Percentiles rank a stretch among this genome's conserved stretches.
Conservation (phyloP, 2,888 invertebrate species). For the Athalia rosae region DNA sequence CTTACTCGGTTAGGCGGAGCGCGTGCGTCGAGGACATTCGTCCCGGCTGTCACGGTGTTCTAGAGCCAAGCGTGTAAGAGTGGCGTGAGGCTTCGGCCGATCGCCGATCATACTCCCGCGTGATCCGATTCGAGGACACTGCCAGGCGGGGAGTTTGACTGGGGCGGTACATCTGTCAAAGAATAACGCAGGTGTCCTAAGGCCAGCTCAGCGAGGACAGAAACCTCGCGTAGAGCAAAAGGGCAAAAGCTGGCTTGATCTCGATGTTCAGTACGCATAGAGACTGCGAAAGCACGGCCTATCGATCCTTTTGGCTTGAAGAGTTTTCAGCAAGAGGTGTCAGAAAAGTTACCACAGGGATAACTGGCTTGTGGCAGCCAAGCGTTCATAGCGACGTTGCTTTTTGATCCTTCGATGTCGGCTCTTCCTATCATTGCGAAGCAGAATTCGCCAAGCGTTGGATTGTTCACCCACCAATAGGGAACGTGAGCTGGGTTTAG, state of each 20-base stretch:
- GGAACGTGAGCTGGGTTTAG: no score
- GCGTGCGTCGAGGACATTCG: no score
- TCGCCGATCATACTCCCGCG: no score
- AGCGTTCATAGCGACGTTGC: constrained; percentile 26
- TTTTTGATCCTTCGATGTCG: background rate
- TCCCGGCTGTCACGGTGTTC: no score
- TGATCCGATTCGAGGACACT: no score
- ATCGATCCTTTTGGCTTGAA: constrained; percentile 79
- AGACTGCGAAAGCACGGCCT: constrained; percentile 81
- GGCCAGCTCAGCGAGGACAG: constrained; percentile 74
- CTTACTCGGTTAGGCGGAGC: no score
- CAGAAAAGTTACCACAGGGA: constrained; percentile 6
- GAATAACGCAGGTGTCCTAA: constrained; percentile 77
- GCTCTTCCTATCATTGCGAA: no score
- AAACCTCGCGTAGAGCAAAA: no score
- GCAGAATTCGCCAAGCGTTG: no score
- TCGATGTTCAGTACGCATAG: constrained; percentile 80
- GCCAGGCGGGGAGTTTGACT: constrained; percentile 82
- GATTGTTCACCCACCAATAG: no score
- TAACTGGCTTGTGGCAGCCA: constrained; percentile 11
- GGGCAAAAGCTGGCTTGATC: constrained; percentile 79
- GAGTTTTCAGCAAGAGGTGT: background rate
- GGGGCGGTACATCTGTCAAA: constrained; percentile 79
- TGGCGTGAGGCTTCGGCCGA: no score
- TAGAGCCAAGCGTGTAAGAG: no score